These are phyloP conservation scores for Apistogramma diplotaenia DNA, from an alignment of 2,113 vertebrate genomes.

Conservation along the genomic window DNA sequence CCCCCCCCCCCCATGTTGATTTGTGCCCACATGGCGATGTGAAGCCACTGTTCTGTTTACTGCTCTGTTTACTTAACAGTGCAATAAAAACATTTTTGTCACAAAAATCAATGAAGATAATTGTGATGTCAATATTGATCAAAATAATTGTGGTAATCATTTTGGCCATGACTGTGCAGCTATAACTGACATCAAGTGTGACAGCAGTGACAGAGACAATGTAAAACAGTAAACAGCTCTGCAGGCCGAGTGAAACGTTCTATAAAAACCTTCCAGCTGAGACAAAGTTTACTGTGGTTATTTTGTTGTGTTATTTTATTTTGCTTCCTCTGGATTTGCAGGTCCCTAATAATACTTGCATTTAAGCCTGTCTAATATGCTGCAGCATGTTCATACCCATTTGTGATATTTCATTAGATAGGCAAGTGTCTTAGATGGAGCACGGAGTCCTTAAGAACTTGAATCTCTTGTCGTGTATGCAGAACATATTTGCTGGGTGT, in stretches of 20 bases:
- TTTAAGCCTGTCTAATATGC: neutral
- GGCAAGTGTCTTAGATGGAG: neutral
- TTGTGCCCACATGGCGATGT: rapidly evolving
- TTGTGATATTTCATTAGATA: neutral
- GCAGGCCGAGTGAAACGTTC: neutral
- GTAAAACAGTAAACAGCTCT: neutral
- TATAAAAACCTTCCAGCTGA: neutral
- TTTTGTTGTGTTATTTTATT: too few relatives aligned
- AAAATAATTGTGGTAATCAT: neutral
- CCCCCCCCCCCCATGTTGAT: too few relatives aligned
- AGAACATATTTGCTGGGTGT: neutral
- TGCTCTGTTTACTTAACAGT: neutral
- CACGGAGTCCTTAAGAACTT: neutral
- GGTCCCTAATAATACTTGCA: neutral
- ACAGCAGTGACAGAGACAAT: neutral
- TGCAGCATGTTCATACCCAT: neutral
- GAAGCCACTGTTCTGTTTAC: neutral
- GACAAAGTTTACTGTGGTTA: neutral
- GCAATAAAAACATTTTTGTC: neutral
- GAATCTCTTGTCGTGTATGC: neutral
- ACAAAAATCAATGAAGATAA: neutral
- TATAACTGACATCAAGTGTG: neutral
- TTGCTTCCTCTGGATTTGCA: neutral
- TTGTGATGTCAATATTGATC: neutral
- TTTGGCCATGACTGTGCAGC: neutral